Evolutionary conservation across 2,797 vertebrate species (phyloP), one percentile per base, ranked within the genome.

Genomic region (Sternarchorhynchus goeldii): DNA sequence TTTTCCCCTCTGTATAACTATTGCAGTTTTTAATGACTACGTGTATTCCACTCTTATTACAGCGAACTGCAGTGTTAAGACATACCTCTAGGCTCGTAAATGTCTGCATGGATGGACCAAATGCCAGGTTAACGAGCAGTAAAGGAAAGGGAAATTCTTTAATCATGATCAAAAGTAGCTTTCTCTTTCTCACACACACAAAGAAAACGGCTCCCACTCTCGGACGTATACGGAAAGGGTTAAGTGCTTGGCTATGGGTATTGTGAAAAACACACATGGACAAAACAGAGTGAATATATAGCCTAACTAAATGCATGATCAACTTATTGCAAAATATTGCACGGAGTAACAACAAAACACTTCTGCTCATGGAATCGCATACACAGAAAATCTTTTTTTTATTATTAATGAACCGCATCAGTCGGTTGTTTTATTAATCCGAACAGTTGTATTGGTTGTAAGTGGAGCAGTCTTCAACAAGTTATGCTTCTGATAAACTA

Each of bases 11-110:
- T 36, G 6, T 36, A 36, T 7, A 36, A 36, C 34, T 4, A 36
- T 4, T 36, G 34, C 34, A 36, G 6, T 36, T 36, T 36, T 36
- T 36, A 36, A 36, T 36, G 25, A 25, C 25, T 25, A 25, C 25
- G 25, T 25, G 25, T 25, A 25, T 25, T 25, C 25, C 25, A 25
- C 34, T 36, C 63, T 16, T 4, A 57, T 64, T 62, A 45, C 21
- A 16, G 69, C 17, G 41, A 14, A 56, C n/a, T 55, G 39, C 56
- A 73, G 45, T 57, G 7, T 62, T 39, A 63, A 8, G 64, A 84
- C 83, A 21, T 83, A 85, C 81, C 80, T 79, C 80, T 81, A 25
- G 81, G 80, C 74, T 87, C 81, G 36, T 83, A 87, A 74, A 86
- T 56, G 79, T 87, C 83, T 81, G 80, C 65, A 55, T 56, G 67